Evolutionary conservation across 2,113 vertebrate species (phyloP), one percentile per base, ranked within the genome.

Genomic region (Amazona vittata): DNA sequence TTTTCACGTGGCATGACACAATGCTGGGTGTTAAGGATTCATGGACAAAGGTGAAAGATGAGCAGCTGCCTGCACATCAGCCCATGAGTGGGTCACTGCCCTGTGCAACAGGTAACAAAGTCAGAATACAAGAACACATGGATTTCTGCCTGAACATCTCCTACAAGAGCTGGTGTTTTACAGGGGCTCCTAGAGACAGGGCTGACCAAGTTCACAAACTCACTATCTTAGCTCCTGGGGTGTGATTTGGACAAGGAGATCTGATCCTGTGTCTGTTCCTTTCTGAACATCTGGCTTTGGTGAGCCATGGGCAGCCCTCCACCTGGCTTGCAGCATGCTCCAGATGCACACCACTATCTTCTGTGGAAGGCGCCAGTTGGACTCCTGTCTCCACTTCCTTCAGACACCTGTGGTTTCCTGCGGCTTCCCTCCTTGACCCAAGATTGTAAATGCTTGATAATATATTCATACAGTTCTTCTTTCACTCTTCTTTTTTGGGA

Each of bases 1-100:
- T 77, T 83, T 81, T 70, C 77, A 75, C 0, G 0, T 67, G 60
- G 50, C 15, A 25, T 8, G 9, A 49, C 2, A 5, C 41, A 49
- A 8, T 22, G 46, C 10, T 17, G 19, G 6, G 5, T n/a, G 9
- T 4, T 57, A 7, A 75, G 47, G 20, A 65, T 55, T 14, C 41
- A 52, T 0, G 0, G 49, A 22, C 52, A 77, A 77, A 75, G 60
- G 67, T 74, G 46, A 76, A 90, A 53, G 69, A 41, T 4, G 8
- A 9, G 25, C 29, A 5, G 3, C n/a, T 76, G 19, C 18, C 43
- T 52, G 15, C 55, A 37, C 16, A 9, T 52, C 39, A 75, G 73
- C 44, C 44, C 21, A 9, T 11, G 37, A 64, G 41, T 10, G 15
- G 29, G 17, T 84, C 73, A 12, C 37, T 55, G 28, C 35, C 33